Evolutionary conservation across 2,113 vertebrate genomes (phyloP).

Genomic region (Melierax canorus): DNA sequence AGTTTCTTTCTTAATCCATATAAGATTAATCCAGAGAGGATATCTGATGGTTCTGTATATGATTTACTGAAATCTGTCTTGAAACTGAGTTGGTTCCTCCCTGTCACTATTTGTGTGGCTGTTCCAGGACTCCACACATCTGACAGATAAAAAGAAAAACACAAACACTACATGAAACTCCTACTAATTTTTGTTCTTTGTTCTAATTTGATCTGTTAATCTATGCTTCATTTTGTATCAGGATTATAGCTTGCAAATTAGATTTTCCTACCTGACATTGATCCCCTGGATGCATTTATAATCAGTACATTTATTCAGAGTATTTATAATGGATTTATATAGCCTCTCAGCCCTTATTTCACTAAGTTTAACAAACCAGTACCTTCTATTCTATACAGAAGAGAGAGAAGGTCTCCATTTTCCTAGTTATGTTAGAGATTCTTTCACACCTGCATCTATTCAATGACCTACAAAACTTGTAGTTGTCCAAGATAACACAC

Average conservation of each 20-base stretch:
- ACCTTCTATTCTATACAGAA: neutral
- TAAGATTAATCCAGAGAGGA: no score
- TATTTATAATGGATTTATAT: neutral
- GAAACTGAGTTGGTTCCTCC: neutral
- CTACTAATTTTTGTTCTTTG: neutral
- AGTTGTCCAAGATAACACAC: neutral
- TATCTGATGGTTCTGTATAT: no score
- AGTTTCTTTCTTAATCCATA: no score
- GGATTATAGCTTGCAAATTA: neutral
- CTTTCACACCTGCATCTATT: neutral
- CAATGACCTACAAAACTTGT: neutral
- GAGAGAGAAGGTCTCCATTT: neutral
- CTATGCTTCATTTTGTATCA: neutral
- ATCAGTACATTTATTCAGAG: neutral
- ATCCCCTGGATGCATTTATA: neutral
- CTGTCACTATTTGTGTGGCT: neutral
- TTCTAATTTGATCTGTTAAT: neutral
- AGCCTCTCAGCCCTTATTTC: neutral
- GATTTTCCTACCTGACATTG: neutral
- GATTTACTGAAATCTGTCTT: neutral
- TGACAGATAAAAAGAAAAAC: neutral
- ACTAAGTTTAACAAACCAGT: neutral
- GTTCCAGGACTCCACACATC: neutral
- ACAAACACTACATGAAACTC: neutral
- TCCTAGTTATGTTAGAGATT: neutral